Base-by-base conservation (phyloP, 2,797 vertebrate species). In the Onychomys torridus region DNA sequence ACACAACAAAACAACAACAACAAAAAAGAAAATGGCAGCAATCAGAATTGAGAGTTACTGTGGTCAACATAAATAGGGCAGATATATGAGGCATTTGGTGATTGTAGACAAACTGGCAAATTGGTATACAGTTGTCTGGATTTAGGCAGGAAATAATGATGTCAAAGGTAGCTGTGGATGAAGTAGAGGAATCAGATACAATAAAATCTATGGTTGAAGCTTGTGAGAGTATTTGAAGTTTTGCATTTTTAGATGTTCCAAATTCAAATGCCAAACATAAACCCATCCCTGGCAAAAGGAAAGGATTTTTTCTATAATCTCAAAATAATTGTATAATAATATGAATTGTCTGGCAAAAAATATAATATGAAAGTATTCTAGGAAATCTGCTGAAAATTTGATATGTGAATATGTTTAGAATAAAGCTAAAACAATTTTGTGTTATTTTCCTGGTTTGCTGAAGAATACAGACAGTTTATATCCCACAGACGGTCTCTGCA, bases 341-440 rank as follows among this genome's bases (percentile, higher is more conserved):
- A 88, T 79, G n/a, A 0, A 83, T 65, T 91, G 89, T 40, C 55
- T 86, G 29, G 2, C 13, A 89, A 78, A 71, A 93, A 73, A n/a
- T n/a, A 88, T 67, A 94, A 61, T 78, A 3, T 21, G 75, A 85
- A 92, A 34, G 17, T 67, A 55, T 1, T 23, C 9, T 73, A 55
- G 6, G 13, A 84, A 5, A 73, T 55, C 5, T 14, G 3, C 25
- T 83, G n/a, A 11, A 40, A 27, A 55, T 55, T 63, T 79, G 11
- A 52, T 90, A 43, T 59, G 6, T 95, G 19, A 55, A 34, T 92
- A 46, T 46, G 61, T 90, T 73, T 52, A 37, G 76, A 96, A 81
- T 77, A 16, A 63, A 87, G 19, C n/a, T 95, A 88, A 79, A 93
- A 90, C 92, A 57, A 88, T 86, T 90, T 94, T 77, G 10, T 11